These are phyloP conservation scores for Suncus etruscus DNA, from an alignment of 2,113 vertebrate genomes.

Conservation along the genomic window DNA sequence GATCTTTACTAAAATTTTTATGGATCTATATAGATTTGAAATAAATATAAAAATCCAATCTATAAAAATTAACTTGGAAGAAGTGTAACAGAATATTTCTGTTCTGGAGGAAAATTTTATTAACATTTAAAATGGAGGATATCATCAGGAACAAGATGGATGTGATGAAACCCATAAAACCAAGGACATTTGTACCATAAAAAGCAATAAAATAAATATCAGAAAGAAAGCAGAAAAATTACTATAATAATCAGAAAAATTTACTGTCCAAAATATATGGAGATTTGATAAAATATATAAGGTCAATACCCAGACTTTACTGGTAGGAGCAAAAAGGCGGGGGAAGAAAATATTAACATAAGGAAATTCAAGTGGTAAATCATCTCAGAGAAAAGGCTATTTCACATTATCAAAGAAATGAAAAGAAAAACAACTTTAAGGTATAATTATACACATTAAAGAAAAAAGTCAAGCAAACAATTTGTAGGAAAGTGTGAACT, in stretches of 20 bases:
- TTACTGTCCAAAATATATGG: conserved; percentile 43
- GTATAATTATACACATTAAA: conserved; percentile 67
- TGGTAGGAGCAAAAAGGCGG: conserved; percentile 44
- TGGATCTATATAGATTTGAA: conserved; percentile 10
- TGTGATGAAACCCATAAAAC: conserved; percentile 69
- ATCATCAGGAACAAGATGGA: conserved; percentile 68
- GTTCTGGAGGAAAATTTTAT: conserved; percentile 61
- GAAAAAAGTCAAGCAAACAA: conserved; percentile 64
- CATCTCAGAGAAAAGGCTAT: conserved; percentile 30
- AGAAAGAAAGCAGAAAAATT: conserved; percentile 60
- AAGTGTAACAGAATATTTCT: conserved; percentile 68
- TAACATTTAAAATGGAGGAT: conserved; percentile 72
- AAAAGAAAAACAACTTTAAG: conserved; percentile 61
- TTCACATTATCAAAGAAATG: conserved; percentile 48
- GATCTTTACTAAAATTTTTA: conserved; percentile 35
- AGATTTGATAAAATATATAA: conserved; percentile 62
- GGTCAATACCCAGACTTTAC: conserved; percentile 6
- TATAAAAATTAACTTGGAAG: conserved; percentile 65
- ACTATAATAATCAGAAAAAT: conserved; percentile 72
- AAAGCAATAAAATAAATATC: conserved; percentile 73
- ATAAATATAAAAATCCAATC: conserved; percentile 59
- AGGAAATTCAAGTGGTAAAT: conserved; percentile 40
- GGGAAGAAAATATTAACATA: conserved; percentile 23
- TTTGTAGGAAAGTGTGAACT: background rate
- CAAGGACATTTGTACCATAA: conserved; percentile 57